phyloP scores from a whole-genome alignment of 2,888 invertebrate species.

The Apodemia hepburni region DNA sequence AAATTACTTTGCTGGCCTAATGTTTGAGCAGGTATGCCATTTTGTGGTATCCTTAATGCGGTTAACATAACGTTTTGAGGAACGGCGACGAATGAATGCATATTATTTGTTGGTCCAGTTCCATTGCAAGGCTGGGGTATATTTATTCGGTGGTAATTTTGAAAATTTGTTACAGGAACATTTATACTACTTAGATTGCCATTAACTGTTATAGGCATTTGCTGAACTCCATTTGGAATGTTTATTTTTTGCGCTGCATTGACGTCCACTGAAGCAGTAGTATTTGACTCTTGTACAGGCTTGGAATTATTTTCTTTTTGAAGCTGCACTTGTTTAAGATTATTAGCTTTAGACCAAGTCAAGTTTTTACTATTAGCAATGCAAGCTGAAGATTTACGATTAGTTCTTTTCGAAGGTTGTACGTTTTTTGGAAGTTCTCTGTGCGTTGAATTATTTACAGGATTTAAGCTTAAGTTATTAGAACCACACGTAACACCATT shows the following conservation, averaged over 20 bases:
- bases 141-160: conserved; percentile 68
- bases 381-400: conserved; percentile 69
- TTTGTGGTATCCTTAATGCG: conserved; percentile 78
- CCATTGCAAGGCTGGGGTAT: conserved; percentile 64
- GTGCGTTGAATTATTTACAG: conserved; percentile 49
- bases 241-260: conserved; percentile 65
- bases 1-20: conserved; percentile 62
- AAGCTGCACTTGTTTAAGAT: conserved; percentile 66
- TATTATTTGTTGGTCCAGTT: conserved; percentile 57
- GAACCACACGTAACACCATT: conserved; percentile 72
- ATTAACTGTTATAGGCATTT: conserved; percentile 63
- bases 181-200: conserved; percentile 59
- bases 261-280: conserved; percentile 48
- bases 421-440: conserved; percentile 54
- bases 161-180: conserved; percentile 61
- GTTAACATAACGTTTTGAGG: conserved; percentile 80
- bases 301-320: conserved; percentile 68
- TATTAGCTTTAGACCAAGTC: conserved; percentile 73
- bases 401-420: conserved; percentile 54
- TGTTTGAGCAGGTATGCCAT: conserved; percentile 59
- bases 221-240: conserved; percentile 63
- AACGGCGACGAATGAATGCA: conserved; percentile 69
- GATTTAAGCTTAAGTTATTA: conserved; percentile 55
- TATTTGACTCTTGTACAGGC: conserved; percentile 39
- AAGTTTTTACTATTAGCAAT: conserved; percentile 72